Percentiles rank a stretch among this genome's conserved stretches.
phyloP scores from a whole-genome alignment of 2,113 vertebrate species.

The Spilogale gracilis region DNA sequence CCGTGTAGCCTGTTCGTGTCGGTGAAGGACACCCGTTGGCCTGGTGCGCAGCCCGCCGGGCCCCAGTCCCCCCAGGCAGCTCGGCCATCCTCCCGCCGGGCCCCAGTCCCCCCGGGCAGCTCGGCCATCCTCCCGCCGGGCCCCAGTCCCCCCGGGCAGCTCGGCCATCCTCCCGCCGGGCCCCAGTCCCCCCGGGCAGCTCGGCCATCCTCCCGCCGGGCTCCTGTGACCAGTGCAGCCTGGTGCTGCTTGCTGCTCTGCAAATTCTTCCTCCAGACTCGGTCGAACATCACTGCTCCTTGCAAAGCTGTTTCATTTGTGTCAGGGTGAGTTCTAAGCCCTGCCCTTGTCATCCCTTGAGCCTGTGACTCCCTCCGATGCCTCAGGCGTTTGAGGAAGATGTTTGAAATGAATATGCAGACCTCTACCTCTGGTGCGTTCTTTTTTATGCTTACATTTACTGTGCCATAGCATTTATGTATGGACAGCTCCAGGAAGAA shows the following conservation, averaged over 20 bases:
- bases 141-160: not conserved
- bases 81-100: not conserved
- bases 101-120: not conserved
- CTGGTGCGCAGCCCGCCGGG: not conserved
- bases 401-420: not conserved
- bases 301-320: not conserved
- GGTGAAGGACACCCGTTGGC: not conserved
- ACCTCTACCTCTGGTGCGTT: not conserved
- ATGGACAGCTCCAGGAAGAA: not conserved
- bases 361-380: accelerated
- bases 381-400: not conserved
- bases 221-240: accelerated
- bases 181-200: not conserved
- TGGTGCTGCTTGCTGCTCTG: not conserved
- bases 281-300: not conserved
- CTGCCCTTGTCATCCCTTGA: not conserved
- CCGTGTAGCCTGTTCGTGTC: accelerated
- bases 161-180: not conserved
- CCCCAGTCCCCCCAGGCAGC: accelerated
- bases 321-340: not conserved
- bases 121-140: not conserved
- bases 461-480: not conserved
- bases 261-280: not conserved
- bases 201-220: not conserved
- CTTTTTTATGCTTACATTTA: not conserved